phyloP scores from a whole-genome alignment of 2,113 vertebrate species.

The Malaclemys terrapin region DNA sequence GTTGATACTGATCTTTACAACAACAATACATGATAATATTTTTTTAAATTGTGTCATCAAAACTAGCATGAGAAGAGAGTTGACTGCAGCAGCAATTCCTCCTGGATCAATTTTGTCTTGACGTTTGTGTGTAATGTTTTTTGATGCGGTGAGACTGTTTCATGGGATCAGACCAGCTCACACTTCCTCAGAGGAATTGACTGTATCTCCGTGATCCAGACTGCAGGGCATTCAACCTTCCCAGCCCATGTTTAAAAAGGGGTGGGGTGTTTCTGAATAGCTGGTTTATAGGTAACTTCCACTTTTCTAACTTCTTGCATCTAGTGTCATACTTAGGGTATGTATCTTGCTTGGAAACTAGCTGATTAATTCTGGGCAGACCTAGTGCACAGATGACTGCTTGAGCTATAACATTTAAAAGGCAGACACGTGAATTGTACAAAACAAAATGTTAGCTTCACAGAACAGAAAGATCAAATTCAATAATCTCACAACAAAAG shows the following conservation, averaged over 20 bases:
- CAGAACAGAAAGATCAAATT: not conserved
- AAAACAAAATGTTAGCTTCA: not conserved
- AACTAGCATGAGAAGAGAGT: not conserved
- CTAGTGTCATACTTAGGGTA: rapidly evolving
- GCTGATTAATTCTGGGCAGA: not conserved
- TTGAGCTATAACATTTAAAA: not conserved
- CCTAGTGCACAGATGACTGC: not conserved
- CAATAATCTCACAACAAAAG: not conserved
- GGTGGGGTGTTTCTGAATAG: not conserved
- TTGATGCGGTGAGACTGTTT: conserved; percentile 41
- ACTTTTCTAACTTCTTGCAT: not conserved
- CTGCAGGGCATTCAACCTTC: conserved; percentile 1
- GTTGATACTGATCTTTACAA: too few relatives aligned
- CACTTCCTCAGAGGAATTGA: conserved; percentile 25
- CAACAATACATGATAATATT: not conserved
- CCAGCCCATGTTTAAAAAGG: not conserved
- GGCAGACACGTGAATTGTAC: rapidly evolving
- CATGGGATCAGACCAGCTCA: not conserved
- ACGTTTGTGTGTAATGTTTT: conserved; percentile 1
- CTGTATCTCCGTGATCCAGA: conserved; percentile 44
- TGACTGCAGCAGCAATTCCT: conserved; percentile 20
- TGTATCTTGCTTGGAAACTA: not conserved
- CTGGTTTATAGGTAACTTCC: not conserved
- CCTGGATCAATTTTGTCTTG: not conserved
- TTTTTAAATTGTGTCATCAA: not conserved